A percentile compares a stretch with the other conserved stretches of the same genome.
Conservation (phyloP, 2,113 vertebrate species). For the Brachypteracias leptosomus region DNA sequence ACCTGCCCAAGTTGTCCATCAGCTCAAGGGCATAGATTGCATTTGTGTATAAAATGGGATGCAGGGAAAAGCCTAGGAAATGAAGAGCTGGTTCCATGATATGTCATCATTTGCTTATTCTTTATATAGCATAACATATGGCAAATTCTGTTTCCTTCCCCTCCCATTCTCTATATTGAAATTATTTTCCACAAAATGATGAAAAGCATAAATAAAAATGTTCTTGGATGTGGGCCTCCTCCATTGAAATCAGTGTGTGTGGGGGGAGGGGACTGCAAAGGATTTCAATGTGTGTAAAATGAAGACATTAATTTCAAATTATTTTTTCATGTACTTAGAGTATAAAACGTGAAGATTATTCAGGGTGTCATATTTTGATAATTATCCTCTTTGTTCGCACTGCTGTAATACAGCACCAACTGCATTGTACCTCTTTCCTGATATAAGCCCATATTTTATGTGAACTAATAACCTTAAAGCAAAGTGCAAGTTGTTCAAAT, state of each 20-base stretch:
- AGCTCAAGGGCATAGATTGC: neutral
- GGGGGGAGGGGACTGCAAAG: neutral
- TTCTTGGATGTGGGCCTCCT: neutral
- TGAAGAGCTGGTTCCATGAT: neutral
- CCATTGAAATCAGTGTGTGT: neutral
- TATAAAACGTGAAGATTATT: constrained; percentile 6
- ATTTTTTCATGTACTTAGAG: neutral
- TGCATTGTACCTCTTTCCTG: neutral
- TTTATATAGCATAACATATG: neutral
- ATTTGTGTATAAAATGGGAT: neutral
- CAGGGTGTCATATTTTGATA: neutral
- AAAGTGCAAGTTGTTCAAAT: neutral
- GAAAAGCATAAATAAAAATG: constrained; percentile 7
- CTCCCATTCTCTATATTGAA: neutral
- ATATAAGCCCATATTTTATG: neutral
- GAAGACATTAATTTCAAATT: constrained; percentile 1
- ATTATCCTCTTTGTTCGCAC: constrained; percentile 12
- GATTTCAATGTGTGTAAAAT: neutral
- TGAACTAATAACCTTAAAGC: constrained; percentile 12
- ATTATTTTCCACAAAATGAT: constrained; percentile 14
- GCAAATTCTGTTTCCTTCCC: neutral
- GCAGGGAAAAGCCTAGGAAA: neutral
- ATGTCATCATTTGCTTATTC: neutral
- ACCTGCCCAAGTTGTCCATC: neutral
- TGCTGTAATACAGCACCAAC: neutral